Evolutionary conservation across 2,113 vertebrate genomes (phyloP).

Genomic region (Lagopus leucura): DNA sequence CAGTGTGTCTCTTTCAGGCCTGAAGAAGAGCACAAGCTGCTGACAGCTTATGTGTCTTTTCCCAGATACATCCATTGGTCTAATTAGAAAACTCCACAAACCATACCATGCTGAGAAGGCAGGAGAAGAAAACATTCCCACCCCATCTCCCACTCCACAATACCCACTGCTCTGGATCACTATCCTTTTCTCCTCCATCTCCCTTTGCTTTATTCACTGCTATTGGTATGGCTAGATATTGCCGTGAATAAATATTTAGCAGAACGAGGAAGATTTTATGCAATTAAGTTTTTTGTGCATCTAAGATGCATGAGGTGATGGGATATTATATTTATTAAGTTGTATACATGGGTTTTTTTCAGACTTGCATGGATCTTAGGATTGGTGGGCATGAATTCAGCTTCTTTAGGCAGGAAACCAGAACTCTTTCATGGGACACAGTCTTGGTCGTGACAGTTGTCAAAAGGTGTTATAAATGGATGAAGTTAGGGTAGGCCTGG

Average conservation of each 20-base stretch:
- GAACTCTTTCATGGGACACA: background rate
- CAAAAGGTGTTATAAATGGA: background rate
- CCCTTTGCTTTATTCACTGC: background rate
- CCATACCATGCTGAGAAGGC: accelerated
- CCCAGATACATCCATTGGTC: background rate
- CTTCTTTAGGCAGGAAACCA: background rate
- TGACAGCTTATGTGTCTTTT: slow-evolving; percentile 14
- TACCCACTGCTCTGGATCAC: background rate
- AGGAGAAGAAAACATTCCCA: background rate
- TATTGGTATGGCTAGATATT: background rate
- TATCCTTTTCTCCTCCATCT: background rate
- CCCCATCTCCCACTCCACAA: background rate
- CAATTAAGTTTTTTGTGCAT: background rate
- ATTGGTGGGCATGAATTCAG: background rate
- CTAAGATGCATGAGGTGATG: background rate
- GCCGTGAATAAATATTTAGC: background rate
- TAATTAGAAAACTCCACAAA: background rate
- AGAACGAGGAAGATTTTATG: background rate
- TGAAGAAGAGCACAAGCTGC: background rate
- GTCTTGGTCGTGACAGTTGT: background rate
- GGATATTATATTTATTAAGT: background rate
- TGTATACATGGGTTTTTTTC: background rate
- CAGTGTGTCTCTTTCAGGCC: background rate
- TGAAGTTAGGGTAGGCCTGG: background rate
- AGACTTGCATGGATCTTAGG: background rate